Conservation (phyloP, 1,140 invertebrate species). For the Druon quercuslanigerum region DNA sequence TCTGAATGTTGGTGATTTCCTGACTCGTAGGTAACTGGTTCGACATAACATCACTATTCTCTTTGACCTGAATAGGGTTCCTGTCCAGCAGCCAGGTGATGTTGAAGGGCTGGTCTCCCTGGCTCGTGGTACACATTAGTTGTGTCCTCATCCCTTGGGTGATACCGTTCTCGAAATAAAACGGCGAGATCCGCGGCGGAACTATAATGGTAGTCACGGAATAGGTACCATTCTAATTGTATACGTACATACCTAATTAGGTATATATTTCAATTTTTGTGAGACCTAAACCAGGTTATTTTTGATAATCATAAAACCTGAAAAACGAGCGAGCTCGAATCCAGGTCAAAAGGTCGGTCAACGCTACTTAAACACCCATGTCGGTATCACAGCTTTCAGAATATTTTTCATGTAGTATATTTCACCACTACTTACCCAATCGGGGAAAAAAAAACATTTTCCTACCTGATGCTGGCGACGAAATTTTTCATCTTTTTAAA, state of each 20-base stretch:
- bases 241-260: too few species aligned
- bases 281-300: too few species aligned
- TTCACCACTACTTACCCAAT: conserved; percentile 17
- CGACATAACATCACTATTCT: conserved; percentile 53
- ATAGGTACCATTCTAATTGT: conserved; percentile 44
- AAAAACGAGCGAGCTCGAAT: not conserved
- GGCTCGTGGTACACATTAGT: conserved; percentile 80
- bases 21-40: conserved; percentile 46
- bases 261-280: too few species aligned
- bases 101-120: conserved; percentile 78
- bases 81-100: conserved; percentile 80
- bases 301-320: not conserved
- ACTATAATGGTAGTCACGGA: conserved; percentile 74
- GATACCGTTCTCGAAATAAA: conserved; percentile 77
- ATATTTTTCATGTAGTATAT: conserved; percentile 25
- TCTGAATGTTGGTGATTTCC: conserved; percentile 66
- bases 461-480: conserved; percentile 5
- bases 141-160: conserved; percentile 81
- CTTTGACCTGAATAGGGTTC: conserved; percentile 63
- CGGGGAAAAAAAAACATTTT: not conserved
- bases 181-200: conserved; percentile 78
- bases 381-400: conserved; percentile 6
- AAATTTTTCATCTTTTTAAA: conserved; percentile 31
- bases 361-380: too few species aligned
- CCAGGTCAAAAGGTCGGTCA: not conserved